A percentile compares a stretch with the other conserved stretches of the same genome.
Conservation (phyloP, 2,888 invertebrate genomes). For the Chouioia cunea region DNA sequence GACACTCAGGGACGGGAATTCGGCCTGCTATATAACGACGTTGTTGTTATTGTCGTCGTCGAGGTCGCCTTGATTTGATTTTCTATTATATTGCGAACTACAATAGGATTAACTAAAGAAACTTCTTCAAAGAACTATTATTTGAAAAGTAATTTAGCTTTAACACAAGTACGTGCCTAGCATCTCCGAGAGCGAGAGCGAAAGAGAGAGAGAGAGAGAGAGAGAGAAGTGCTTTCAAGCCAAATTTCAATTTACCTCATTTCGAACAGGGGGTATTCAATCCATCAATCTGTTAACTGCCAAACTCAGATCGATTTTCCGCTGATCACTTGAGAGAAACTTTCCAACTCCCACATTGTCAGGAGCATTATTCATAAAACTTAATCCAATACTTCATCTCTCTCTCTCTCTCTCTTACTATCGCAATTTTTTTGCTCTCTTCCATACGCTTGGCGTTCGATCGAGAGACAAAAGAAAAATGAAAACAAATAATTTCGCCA, state of each 20-base stretch:
- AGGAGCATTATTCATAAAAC: neutral
- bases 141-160: neutral
- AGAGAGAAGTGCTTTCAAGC: neutral
- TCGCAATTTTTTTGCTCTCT: neutral
- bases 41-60: too few relatives aligned
- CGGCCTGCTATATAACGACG: too few relatives aligned
- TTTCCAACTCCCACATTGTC: neutral
- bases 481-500: too few relatives aligned
- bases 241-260: too few relatives aligned
- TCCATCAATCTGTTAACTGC: slow-evolving; percentile 20
- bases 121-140: neutral
- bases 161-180: neutral
- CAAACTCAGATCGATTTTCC: slow-evolving; percentile 20
- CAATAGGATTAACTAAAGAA: too few relatives aligned
- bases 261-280: neutral
- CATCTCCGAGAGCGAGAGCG: neutral
- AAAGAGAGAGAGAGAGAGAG: slow-evolving; percentile 3
- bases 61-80: too few relatives aligned
- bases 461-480: too few relatives aligned
- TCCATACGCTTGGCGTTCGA: too few relatives aligned
- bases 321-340: neutral
- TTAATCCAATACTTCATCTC: slow-evolving; percentile 2
- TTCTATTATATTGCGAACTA: too few relatives aligned
- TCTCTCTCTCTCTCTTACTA: slow-evolving; percentile 35
- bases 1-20: too few relatives aligned